phyloP scores from a whole-genome alignment of 2,113 vertebrate species.

The Phylloscopus trochiloides region DNA sequence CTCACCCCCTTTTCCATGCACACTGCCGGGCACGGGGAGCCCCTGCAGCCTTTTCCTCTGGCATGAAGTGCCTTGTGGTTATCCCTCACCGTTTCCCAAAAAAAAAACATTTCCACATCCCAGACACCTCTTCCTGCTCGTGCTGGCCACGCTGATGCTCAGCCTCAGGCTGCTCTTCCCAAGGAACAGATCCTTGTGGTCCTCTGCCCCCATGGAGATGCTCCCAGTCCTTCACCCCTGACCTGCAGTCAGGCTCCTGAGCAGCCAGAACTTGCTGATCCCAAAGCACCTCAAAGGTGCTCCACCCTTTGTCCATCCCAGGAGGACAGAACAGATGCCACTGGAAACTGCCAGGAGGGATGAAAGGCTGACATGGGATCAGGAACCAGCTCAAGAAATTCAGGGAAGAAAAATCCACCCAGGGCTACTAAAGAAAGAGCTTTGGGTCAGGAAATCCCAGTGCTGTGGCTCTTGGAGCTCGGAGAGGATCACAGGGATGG shows the following conservation, averaged over 20 bases:
- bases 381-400: neutral
- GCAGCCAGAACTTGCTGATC: neutral
- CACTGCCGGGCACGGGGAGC: rapidly evolving
- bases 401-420: neutral
- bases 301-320: rapidly evolving
- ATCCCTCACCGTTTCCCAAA: neutral
- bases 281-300: neutral
- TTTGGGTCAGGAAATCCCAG: constrained; percentile 14
- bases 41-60: neutral
- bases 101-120: rapidly evolving
- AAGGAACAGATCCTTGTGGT: neutral
- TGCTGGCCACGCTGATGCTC: rapidly evolving
- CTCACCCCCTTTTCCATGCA: neutral
- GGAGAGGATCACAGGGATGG: neutral
- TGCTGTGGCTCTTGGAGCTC: neutral
- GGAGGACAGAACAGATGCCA: rapidly evolving
- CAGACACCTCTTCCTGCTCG: rapidly evolving
- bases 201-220: rapidly evolving
- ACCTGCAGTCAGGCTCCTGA: neutral
- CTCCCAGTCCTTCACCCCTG: neutral
- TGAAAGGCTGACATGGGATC: neutral
- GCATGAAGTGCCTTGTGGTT: neutral
- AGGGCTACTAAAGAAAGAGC: neutral
- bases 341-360: neutral
- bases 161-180: neutral